Evolutionary conservation across 2,113 vertebrate species (phyloP).

Genomic region (Xenopus tropicalis): UCB_Xtro_10.0 CM004443.2:154100001-154100500

Average conservation of each 20-base stretch:
- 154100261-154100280: slow-evolving; percentile 44
- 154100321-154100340: slow-evolving; percentile 47
- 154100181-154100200: too few relatives aligned
- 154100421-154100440: slow-evolving; percentile 6
- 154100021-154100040: too few relatives aligned
- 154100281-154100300: slow-evolving; percentile 44
- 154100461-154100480: slow-evolving; percentile 61
- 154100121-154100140: too few relatives aligned
- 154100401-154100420: slow-evolving; percentile 65
- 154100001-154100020: too few relatives aligned
- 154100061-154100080: too few relatives aligned
- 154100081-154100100: too few relatives aligned
- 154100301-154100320: slow-evolving; percentile 51
- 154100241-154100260: slow-evolving; percentile 43
- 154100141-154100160: too few relatives aligned
- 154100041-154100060: too few relatives aligned
- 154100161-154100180: too few relatives aligned
- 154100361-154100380: slow-evolving; percentile 44
- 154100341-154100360: slow-evolving; percentile 28
- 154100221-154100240: slow-evolving; percentile 1
- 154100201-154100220: slow-evolving; percentile 19
- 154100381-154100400: slow-evolving; percentile 48
- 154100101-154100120: too few relatives aligned
- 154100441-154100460: slow-evolving; percentile 46
- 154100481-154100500: slow-evolving; percentile 43